phyloP scores from a whole-genome alignment of 2,888 invertebrate genomes.

The Tiliacea citrago region DNA sequence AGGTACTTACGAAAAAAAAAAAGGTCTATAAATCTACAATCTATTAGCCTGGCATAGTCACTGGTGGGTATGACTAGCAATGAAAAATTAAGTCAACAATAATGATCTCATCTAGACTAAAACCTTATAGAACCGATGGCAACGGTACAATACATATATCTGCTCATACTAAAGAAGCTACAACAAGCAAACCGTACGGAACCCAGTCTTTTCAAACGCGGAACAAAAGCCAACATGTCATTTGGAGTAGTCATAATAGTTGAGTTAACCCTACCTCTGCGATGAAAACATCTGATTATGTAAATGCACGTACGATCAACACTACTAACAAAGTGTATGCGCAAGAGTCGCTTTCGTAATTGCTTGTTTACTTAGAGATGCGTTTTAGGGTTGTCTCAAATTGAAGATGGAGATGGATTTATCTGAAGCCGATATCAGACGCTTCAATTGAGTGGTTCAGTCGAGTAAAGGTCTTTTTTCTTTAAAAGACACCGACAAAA shows the following conservation, averaged over 20 bases:
- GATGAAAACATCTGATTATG: constrained; percentile 67
- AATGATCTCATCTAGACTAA: background rate
- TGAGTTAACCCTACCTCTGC: constrained; percentile 54
- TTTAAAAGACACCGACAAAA: background rate
- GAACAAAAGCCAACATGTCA: constrained; percentile 62
- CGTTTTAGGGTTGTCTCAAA: constrained; percentile 23
- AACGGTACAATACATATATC: background rate
- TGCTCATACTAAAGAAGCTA: constrained; percentile 4
- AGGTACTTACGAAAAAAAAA: too few species aligned
- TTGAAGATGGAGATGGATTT: constrained; percentile 36
- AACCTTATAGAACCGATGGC: background rate
- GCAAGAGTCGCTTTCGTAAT: constrained; percentile 66
- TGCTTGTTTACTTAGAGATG: constrained; percentile 57
- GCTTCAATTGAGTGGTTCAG: background rate
- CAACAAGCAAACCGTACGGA: constrained; percentile 29
- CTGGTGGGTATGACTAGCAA: background rate
- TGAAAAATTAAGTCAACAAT: background rate
- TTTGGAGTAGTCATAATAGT: constrained; percentile 59
- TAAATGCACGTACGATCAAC: constrained; percentile 60
- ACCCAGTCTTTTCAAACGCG: constrained; percentile 43
- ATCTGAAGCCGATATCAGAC: background rate
- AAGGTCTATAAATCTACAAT: too few species aligned
- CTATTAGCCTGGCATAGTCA: too few species aligned
- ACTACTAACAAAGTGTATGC: constrained; percentile 58
- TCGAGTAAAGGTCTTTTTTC: background rate